Evolutionary conservation across 2,113 vertebrate genomes (phyloP).

Genomic region (Bolborhynchus lineola): DNA sequence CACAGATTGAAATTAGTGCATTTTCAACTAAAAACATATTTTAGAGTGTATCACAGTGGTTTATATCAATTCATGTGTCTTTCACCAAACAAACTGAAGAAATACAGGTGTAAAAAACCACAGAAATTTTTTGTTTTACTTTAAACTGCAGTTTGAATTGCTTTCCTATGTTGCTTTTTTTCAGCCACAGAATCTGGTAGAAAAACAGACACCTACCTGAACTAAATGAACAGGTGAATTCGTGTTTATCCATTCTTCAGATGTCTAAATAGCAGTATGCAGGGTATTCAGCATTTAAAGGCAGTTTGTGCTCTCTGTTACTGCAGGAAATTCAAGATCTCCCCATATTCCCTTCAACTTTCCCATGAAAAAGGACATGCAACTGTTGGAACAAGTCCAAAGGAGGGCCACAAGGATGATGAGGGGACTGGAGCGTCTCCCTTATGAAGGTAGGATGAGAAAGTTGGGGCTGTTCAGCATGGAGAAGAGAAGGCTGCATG

Average conservation of each 20-base stretch:
- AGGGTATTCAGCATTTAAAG: not conserved
- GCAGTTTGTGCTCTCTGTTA: not conserved
- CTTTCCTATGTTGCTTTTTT: not conserved
- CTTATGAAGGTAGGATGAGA: no score
- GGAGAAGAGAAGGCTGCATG: no score
- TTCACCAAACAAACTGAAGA: not conserved
- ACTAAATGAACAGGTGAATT: not conserved
- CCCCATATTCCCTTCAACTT: not conserved
- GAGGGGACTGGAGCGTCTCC: no score
- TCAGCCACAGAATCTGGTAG: not conserved
- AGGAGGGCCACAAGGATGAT: no score
- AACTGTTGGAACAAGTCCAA: no score
- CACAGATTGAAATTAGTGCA: not conserved
- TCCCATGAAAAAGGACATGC: not conserved
- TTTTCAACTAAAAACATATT: not conserved
- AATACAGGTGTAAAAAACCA: not conserved
- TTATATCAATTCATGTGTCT: not conserved
- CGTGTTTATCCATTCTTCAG: not conserved
- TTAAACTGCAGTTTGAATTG: not conserved
- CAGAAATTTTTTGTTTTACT: not conserved
- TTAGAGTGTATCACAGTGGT: not conserved
- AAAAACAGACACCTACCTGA: not conserved
- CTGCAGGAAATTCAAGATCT: not conserved
- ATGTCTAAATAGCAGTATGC: accelerated
- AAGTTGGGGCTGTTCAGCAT: no score